These are phyloP conservation scores for Falco rusticolus DNA, from an alignment of 2,797 vertebrate species.

Conservation along the genomic window DNA sequence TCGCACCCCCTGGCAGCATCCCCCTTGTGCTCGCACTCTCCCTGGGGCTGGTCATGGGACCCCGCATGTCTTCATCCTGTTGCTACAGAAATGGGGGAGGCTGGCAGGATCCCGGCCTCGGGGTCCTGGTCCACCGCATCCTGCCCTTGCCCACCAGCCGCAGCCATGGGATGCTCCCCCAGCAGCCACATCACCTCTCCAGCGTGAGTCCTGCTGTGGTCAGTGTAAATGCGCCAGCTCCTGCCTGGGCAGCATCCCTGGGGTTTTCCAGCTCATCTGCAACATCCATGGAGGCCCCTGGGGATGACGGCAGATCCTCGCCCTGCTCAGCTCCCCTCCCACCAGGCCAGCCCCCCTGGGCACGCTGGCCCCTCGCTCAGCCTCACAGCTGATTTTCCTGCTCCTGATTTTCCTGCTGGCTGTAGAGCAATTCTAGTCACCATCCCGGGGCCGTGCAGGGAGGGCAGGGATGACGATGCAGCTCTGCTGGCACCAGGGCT, in stretches of 20 bases:
- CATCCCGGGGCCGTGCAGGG: rapidly evolving
- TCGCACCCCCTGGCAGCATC: rapidly evolving
- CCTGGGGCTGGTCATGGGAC: neutral
- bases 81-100: neutral
- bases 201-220: neutral
- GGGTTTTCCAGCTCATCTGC: neutral
- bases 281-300: neutral
- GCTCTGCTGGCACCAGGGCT: neutral
- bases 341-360: neutral
- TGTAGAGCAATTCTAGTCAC: neutral
- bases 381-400: neutral
- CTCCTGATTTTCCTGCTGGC: neutral
- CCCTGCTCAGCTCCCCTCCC: neutral
- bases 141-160: neutral
- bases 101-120: neutral
- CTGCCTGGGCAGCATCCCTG: neutral
- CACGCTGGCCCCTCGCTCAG: neutral
- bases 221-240: neutral
- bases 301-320: rapidly evolving
- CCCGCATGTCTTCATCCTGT: neutral
- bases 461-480: neutral
- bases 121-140: neutral
- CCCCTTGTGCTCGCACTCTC: rapidly evolving
- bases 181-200: rapidly evolving
- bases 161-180: neutral